phyloP scores from a whole-genome alignment of 2,888 invertebrate genomes.

The Nowickia ferox region DNA sequence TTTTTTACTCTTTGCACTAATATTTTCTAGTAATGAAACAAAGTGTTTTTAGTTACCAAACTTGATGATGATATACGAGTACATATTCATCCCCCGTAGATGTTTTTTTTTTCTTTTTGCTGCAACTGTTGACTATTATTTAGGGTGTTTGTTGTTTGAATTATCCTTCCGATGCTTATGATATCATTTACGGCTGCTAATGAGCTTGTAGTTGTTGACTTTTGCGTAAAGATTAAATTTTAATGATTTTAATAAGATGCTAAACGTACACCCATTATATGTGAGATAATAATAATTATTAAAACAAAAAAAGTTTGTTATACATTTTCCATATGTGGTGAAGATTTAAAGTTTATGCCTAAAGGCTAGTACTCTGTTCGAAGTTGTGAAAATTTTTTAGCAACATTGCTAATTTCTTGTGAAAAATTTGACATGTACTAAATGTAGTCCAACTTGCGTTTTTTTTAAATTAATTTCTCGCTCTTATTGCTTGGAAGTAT shows the following conservation, averaged over 20 bases:
- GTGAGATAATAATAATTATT: neutral
- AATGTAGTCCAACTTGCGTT: no score
- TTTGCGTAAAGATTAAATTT: constrained; percentile 69
- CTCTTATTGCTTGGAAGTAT: no score
- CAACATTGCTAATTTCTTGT: no score
- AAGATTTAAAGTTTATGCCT: neutral
- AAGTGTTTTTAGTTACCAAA: neutral
- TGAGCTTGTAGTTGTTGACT: constrained; percentile 70
- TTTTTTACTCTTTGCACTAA: neutral
- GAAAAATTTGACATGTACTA: no score
- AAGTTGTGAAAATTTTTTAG: no score
- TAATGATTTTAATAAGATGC: constrained; percentile 53
- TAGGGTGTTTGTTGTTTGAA: constrained; percentile 46
- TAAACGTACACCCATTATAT: neutral
- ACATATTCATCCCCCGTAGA: neutral
- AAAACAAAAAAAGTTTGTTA: neutral
- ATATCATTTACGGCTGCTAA: constrained; percentile 54
- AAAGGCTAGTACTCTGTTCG: no score
- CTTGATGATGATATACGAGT: neutral
- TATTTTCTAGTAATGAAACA: constrained; percentile 45
- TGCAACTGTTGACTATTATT: constrained; percentile 20
- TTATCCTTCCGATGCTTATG: constrained; percentile 42
- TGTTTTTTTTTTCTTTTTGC: neutral
- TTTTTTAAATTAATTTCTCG: no score
- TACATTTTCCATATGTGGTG: neutral